phyloP scores from a whole-genome alignment of 2,113 vertebrate genomes.

The Vicugna pacos region DNA sequence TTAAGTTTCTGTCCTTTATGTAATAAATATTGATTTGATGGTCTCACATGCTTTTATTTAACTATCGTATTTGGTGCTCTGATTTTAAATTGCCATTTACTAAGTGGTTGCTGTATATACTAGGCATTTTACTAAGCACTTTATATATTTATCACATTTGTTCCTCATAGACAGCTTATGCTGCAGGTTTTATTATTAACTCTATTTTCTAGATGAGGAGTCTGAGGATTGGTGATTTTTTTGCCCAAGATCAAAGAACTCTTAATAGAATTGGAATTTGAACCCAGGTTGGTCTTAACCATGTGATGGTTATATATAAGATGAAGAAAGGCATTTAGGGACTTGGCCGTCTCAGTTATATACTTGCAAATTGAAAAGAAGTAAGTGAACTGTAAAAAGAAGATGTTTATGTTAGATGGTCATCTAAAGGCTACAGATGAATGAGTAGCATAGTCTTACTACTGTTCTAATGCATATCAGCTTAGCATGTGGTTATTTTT shows the following conservation, averaged over 20 bases:
- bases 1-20: neutral
- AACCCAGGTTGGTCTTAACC: slow-evolving; percentile 38
- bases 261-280: slow-evolving; percentile 22
- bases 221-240: neutral
- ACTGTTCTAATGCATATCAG: neutral
- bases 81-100: slow-evolving; percentile 44
- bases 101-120: neutral
- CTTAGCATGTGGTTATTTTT: slow-evolving; percentile 25
- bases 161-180: neutral
- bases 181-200: slow-evolving; percentile 4
- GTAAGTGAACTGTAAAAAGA: neutral
- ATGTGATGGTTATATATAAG: neutral
- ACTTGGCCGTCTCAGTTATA: neutral
- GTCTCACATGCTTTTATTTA: slow-evolving; percentile 41
- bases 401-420: neutral
- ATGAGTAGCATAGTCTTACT: neutral
- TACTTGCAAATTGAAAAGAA: neutral
- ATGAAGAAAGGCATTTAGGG: neutral
- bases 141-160: slow-evolving; percentile 33
- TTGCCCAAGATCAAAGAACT: neutral
- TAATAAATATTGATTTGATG: neutral
- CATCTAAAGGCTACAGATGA: neutral
- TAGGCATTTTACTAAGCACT: neutral
- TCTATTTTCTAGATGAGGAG: slow-evolving; percentile 20
- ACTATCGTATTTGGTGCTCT: neutral